These are phyloP conservation scores for Nudaria mundana DNA, from an alignment of 2,888 invertebrate species.

Conservation along the genomic window DNA sequence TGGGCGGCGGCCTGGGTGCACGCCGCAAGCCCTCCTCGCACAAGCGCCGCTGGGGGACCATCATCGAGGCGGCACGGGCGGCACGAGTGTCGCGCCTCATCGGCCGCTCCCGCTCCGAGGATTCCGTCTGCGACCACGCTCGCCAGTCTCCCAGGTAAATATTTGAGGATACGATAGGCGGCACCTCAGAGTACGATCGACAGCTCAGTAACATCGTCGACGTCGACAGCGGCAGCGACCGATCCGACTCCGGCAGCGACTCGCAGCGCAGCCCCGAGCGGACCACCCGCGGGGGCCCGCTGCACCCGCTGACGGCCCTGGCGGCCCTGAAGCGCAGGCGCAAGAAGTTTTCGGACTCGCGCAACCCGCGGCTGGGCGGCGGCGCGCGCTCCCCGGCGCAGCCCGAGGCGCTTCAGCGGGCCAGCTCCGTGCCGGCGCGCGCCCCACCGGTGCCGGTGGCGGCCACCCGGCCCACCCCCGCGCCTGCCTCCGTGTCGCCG, in stretches of 20 bases:
- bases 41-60: constrained; percentile 90
- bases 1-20: constrained; percentile 16
- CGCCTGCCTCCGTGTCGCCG: constrained; percentile 34
- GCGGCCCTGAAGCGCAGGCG: constrained; percentile 89
- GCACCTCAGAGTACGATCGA: no score
- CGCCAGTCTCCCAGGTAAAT: constrained; percentile 76
- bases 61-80: constrained; percentile 92
- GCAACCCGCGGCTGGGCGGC: constrained; percentile 76
- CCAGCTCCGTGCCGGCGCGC: constrained; percentile 44
- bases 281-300: constrained; percentile 46
- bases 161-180: no score
- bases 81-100: constrained; percentile 90
- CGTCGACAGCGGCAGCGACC: constrained; percentile 82
- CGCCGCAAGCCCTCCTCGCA: constrained; percentile 79
- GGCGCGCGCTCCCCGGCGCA: constrained; percentile 29
- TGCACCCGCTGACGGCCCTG: constrained; percentile 81
- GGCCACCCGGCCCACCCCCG: constrained; percentile 61
- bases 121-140: constrained; percentile 86
- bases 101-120: constrained; percentile 89
- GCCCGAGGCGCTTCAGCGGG: constrained; percentile 53
- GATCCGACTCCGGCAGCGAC: constrained; percentile 86
- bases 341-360: constrained; percentile 91
- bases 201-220: no score
- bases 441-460: constrained; percentile 38
- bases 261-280: constrained; percentile 84